These are phyloP conservation scores for Drosophila kambysellisi DNA, from an alignment of 2,888 invertebrate species.

Conservation along the genomic window DNA sequence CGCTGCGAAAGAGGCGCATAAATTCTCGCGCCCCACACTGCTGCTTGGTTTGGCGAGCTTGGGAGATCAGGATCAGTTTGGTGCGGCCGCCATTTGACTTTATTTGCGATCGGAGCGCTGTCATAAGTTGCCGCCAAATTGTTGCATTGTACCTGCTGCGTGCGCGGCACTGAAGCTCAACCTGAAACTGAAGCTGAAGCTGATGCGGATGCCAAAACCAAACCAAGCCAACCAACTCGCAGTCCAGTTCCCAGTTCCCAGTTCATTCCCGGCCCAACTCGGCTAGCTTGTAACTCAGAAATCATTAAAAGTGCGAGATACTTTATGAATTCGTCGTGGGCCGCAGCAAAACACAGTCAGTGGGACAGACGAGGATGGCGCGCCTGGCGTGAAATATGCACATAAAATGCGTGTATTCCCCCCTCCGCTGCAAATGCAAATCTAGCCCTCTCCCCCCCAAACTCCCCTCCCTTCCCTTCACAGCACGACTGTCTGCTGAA, in stretches of 20 bases:
- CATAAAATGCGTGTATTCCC: slow-evolving; percentile 69
- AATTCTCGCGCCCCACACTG: slow-evolving; percentile 79
- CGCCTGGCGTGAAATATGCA: slow-evolving; percentile 79
- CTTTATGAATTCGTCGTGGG: slow-evolving; percentile 82
- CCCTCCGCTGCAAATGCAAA: slow-evolving; percentile 70
- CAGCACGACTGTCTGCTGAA: slow-evolving; percentile 55
- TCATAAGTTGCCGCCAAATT: slow-evolving; percentile 84
- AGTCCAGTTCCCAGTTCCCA: slow-evolving; percentile 15
- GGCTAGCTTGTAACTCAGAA: slow-evolving; percentile 82
- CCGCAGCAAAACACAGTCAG: slow-evolving; percentile 28
- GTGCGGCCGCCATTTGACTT: slow-evolving; percentile 59
- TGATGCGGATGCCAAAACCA: slow-evolving; percentile 4
- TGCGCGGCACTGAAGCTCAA: slow-evolving; percentile 22
- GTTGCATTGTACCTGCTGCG: slow-evolving; percentile 84
- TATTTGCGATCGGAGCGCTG: slow-evolving; percentile 72
- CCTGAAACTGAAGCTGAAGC: neutral
- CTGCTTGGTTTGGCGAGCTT: slow-evolving; percentile 9
- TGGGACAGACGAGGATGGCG: slow-evolving; percentile 14
- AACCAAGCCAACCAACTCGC: neutral
- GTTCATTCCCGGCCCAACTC: slow-evolving; percentile 45
- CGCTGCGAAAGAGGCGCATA: slow-evolving; percentile 77
- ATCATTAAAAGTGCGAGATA: slow-evolving; percentile 83
- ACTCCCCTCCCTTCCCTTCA: neutral
- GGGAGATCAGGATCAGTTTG: slow-evolving; percentile 63
- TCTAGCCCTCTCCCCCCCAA: slow-evolving; percentile 29